phyloP scores from a whole-genome alignment of 53 echinoderm and acorn worm species.

The Temnopleurus reevesii region DNA sequence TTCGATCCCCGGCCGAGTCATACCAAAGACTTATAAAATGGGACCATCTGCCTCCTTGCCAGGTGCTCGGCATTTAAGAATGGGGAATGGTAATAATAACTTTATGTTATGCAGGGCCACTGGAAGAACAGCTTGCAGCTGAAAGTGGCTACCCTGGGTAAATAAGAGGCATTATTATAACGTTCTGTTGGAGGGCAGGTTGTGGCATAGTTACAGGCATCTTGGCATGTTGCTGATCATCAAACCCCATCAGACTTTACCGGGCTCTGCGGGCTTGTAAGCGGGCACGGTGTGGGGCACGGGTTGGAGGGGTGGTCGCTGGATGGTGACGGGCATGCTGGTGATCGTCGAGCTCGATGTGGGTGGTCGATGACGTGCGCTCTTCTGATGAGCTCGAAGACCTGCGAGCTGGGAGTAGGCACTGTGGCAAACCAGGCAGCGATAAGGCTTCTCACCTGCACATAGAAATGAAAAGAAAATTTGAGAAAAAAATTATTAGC shows the following conservation, averaged over 20 bases:
- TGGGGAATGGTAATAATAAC: too few relatives aligned
- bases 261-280: constrained; percentile 47
- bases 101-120: too few relatives aligned
- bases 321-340: constrained; percentile 32
- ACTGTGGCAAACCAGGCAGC: constrained; percentile 95
- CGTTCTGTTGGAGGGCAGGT: too few relatives aligned
- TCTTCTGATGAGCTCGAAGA: constrained; percentile 96
- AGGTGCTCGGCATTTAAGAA: too few relatives aligned
- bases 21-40: too few relatives aligned
- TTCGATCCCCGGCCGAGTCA: too few relatives aligned
- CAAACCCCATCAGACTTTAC: constrained; percentile 13
- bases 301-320: constrained; percentile 48
- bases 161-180: too few relatives aligned
- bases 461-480: background rate
- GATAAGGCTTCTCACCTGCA: constrained; percentile 96
- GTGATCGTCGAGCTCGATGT: constrained; percentile 61
- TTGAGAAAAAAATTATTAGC: background rate
- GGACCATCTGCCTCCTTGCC: too few relatives aligned
- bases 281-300: constrained; percentile 60
- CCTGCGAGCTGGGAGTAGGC: constrained; percentile 99
- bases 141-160: too few relatives aligned
- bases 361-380: constrained; percentile 92
- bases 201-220: too few relatives aligned
- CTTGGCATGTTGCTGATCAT: too few relatives aligned
- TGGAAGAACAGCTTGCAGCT: too few relatives aligned